These are phyloP conservation scores for Drosophila grimshawi DNA, from an alignment of 1,140 invertebrate species.

Conservation along the genomic window DNA sequence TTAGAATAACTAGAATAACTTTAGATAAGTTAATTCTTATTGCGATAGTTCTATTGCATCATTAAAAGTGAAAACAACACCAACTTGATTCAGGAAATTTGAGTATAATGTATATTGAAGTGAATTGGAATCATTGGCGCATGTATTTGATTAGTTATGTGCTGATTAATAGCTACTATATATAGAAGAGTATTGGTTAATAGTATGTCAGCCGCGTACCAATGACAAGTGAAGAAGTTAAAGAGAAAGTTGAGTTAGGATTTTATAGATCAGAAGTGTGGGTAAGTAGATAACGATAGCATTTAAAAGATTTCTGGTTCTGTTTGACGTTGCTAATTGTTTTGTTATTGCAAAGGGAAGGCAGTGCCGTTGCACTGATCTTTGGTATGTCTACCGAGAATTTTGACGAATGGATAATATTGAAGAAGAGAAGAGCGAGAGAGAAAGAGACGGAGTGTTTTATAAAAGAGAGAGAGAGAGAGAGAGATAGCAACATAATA, in stretches of 20 bases:
- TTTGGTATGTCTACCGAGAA: constrained; percentile 62
- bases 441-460: constrained; percentile 39
- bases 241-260: constrained; percentile 45
- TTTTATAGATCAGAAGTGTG: constrained; percentile 35
- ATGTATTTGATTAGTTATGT: constrained; percentile 32
- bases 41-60: constrained; percentile 45
- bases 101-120: constrained; percentile 49
- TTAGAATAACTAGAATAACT: no score
- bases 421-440: constrained; percentile 42
- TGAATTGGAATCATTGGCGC: constrained; percentile 55
- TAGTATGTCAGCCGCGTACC: constrained; percentile 30
- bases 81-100: constrained; percentile 36
- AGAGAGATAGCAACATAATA: constrained; percentile 72
- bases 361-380: constrained; percentile 33
- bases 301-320: constrained; percentile 77
- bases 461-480: constrained; percentile 44
- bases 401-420: constrained; percentile 55
- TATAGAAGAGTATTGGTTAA: constrained; percentile 19
- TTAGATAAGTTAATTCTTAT: no score
- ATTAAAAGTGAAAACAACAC: constrained; percentile 30
- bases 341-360: constrained; percentile 31
- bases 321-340: constrained; percentile 34
- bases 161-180: constrained; percentile 29
- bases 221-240: constrained; percentile 54
- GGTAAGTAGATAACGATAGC: constrained; percentile 82